Conservation (phyloP, 2,888 invertebrate species). For the Chirona hameri region DNA sequence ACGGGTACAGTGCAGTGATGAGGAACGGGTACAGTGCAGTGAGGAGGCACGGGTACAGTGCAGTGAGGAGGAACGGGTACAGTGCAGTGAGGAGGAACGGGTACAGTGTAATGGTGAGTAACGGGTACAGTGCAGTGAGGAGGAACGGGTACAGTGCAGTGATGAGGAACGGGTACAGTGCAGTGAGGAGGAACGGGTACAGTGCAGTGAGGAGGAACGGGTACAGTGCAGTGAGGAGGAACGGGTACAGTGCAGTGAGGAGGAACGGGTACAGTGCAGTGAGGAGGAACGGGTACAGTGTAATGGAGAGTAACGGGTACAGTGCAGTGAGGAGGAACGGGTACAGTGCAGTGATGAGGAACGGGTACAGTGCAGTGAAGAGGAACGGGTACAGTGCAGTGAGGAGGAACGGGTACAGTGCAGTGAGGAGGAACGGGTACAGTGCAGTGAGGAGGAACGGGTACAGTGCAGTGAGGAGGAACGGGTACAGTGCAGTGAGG, state of each 20-base stretch:
- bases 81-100: not conserved
- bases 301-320: not conserved
- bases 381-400: not conserved
- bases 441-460: not conserved
- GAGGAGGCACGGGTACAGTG: too few relatives aligned
- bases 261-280: not conserved
- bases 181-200: too few relatives aligned
- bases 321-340: too few relatives aligned
- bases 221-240: not conserved
- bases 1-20: not conserved
- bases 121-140: not conserved
- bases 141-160: not conserved
- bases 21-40: not conserved
- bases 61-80: not conserved
- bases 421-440: not conserved
- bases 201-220: not conserved
- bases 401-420: too few relatives aligned
- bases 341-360: too few relatives aligned
- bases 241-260: not conserved
- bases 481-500: not conserved
- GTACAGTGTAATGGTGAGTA: not conserved
- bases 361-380: not conserved
- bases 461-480: not conserved
- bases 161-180: not conserved
- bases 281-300: too few relatives aligned